A percentile compares a stretch with the other conserved stretches of the same genome.
These are phyloP conservation scores for Berghia stephanieae DNA, from an alignment of 1,140 invertebrate genomes.

Conservation along the genomic window DNA sequence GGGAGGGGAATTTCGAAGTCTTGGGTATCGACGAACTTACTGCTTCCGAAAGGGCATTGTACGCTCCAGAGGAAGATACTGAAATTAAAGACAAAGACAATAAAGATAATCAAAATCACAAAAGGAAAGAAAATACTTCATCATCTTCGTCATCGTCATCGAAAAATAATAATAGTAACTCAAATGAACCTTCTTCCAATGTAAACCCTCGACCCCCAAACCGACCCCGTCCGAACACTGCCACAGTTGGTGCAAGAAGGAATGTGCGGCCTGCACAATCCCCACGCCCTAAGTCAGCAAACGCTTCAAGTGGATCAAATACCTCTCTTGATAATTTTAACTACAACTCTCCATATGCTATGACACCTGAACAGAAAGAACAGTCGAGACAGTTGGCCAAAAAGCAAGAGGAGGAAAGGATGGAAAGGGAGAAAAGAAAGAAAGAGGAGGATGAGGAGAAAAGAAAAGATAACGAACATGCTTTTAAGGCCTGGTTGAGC, in stretches of 20 bases:
- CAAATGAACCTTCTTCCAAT: no score
- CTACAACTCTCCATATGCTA: slow-evolving; percentile 60
- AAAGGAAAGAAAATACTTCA: slow-evolving; percentile 19
- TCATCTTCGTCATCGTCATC: no score
- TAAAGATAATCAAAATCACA: slow-evolving; percentile 15
- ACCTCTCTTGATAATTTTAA: slow-evolving; percentile 39
- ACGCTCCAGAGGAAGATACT: slow-evolving; percentile 14
- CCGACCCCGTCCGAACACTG: slow-evolving; percentile 45
- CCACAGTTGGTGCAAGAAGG: neutral
- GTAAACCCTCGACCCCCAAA: slow-evolving; percentile 48
- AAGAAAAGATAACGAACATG: slow-evolving; percentile 15
- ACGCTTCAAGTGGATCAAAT: neutral
- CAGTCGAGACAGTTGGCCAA: slow-evolving; percentile 10
- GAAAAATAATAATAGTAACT: no score
- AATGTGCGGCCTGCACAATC: slow-evolving; percentile 18
- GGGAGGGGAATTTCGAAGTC: slow-evolving; percentile 61
- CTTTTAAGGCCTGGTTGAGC: slow-evolving; percentile 34
- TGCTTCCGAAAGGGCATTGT: slow-evolving; percentile 37
- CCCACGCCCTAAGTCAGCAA: slow-evolving; percentile 19
- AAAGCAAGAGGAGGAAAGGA: slow-evolving; percentile 25
- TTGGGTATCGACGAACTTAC: slow-evolving; percentile 55
- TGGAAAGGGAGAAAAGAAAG: slow-evolving; percentile 23
- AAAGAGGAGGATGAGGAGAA: slow-evolving; percentile 31
- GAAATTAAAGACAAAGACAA: slow-evolving; percentile 9
- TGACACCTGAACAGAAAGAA: slow-evolving; percentile 39